Evolutionary conservation across 2,113 vertebrate species (phyloP).

Genomic region (Euleptes europaea): DNA sequence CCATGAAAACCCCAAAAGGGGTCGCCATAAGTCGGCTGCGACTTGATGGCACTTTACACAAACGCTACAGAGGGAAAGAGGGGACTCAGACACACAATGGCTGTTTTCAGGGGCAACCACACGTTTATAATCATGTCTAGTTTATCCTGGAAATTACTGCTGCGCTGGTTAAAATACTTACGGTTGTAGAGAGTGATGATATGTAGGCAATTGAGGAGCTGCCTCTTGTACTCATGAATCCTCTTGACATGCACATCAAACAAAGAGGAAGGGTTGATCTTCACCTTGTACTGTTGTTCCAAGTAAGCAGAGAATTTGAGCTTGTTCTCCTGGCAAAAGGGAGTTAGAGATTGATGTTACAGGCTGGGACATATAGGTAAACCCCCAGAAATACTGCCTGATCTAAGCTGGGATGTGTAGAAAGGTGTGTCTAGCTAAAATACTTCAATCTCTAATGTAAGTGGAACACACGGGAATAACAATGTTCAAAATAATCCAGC

Average conservation of each 20-base stretch:
- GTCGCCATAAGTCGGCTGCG: too few relatives aligned
- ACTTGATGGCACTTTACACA: too few relatives aligned
- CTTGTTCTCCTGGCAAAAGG: slow-evolving; percentile 84
- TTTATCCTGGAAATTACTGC: not conserved
- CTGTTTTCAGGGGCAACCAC: too few relatives aligned
- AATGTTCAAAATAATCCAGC: too few relatives aligned
- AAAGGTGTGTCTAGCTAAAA: not conserved
- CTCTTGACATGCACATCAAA: slow-evolving; percentile 90
- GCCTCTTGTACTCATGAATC: slow-evolving; percentile 90
- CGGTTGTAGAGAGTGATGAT: slow-evolving; percentile 86
- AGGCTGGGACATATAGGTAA: not conserved
- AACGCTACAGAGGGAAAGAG: too few relatives aligned
- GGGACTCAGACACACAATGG: too few relatives aligned
- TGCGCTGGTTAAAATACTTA: slow-evolving; percentile 62
- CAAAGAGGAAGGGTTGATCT: slow-evolving; percentile 84
- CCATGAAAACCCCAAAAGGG: too few relatives aligned
- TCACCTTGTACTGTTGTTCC: slow-evolving; percentile 82
- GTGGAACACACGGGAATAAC: too few relatives aligned
- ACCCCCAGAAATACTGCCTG: not conserved
- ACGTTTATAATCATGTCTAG: too few relatives aligned
- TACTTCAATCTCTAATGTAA: too few relatives aligned
- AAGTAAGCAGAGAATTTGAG: slow-evolving; percentile 84
- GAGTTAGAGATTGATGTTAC: not conserved
- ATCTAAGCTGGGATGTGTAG: not conserved
- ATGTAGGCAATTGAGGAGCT: slow-evolving; percentile 87